Base-by-base conservation (phyloP, 1,140 invertebrate species). In the Atopsyche davidsoni region DNA sequence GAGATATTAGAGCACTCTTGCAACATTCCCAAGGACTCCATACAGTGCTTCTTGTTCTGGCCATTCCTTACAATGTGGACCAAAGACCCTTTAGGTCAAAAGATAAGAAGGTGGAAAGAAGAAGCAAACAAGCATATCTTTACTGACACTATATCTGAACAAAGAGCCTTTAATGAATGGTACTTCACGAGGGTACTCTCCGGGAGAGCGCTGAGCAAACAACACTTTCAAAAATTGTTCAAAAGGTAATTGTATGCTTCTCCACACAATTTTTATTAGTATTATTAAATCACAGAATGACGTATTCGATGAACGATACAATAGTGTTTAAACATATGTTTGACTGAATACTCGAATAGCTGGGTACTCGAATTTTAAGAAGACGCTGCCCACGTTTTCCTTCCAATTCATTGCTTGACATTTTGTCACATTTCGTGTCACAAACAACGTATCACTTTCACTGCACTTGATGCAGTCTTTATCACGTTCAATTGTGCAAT, bases 21-120 rank as follows among this genome's bases (percentile, higher is more conserved):
- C 13, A 22, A 28, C 7, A 46, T 58, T 21, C 44, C 55, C 10
- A 40, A 59, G 38, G 38, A 58, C 23, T 25, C 54, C 18, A 47
- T 65, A 2, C 47, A 66, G 35, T 55, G 51, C 22, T 67, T 59
- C 41, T 59, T 67, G 4, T 62, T 66, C 47, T 67, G 65, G 64
- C 64, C 65, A 2, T 67, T 61, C 44, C 51, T 67, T 10, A 53
- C 57, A 1, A 51, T 54, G 16, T 55, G 52, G 34, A 66, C 63
- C n/a, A 60, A 46, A 14, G 62, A 66, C 53, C 64, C 64, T 4
- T 60, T 55, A 40, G 59, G 61, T 17, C 48, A 62, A 38, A 48
- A 21, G 41, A 49, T 58, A 3, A 56, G 53, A 46, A 44, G 65
- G 32, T 67, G 65, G 65, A 58, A 58, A 11, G 62, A 64, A 42